Evolutionary conservation across 2,888 invertebrate species (phyloP), one percentile per base, ranked within the genome.

Genomic region (Malthinus seriepunctatus): DNA sequence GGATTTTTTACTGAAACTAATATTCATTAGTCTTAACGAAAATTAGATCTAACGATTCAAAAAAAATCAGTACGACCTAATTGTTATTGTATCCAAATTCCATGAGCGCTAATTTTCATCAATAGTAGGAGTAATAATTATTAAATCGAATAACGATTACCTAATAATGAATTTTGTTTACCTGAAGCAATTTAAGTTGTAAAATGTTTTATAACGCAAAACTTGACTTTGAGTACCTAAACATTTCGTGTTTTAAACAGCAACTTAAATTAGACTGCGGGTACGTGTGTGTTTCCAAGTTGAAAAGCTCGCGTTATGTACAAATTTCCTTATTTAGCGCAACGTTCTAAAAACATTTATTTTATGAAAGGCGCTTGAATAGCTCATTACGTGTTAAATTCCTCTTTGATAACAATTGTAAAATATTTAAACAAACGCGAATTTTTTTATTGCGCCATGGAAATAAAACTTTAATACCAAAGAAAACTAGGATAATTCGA

Each of bases 301-400:
- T 51, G 8, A 32, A n/a, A 14, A 34, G 14, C 44, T 15, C 14
- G 37, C 37, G 35, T 23, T 37, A 31, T 14, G 32, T 50, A 51
- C 44, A 51, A 51, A 51, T 51, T 42, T 38, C 44, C 51, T 51
- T 51, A 51, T 51, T 51, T 51, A 51, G 42, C 14, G 44, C 42
- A 38, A 51, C 51, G 51, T 51, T 51, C 33, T 51, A 44, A 32
- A 42, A 42, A 10, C 51, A 14, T 51, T 42, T 51, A 42, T 51
- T 51, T 51, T 51, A 15, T 33, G 44, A 38, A 42, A 44, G 51
- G 44, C 38, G 39, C 39, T 51, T 51, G 39, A 42, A 51, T 51
- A 32, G 51, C 51, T 51, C 33, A 51, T 51, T 51, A 51, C 33
- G 33, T 32, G 33, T 42, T 42, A 42, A 42, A 42, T 42, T 42